Evolutionary conservation across 1,140 invertebrate genomes (phyloP), one percentile per base, ranked within the genome.

Genomic region (Microplitis mediator): DNA sequence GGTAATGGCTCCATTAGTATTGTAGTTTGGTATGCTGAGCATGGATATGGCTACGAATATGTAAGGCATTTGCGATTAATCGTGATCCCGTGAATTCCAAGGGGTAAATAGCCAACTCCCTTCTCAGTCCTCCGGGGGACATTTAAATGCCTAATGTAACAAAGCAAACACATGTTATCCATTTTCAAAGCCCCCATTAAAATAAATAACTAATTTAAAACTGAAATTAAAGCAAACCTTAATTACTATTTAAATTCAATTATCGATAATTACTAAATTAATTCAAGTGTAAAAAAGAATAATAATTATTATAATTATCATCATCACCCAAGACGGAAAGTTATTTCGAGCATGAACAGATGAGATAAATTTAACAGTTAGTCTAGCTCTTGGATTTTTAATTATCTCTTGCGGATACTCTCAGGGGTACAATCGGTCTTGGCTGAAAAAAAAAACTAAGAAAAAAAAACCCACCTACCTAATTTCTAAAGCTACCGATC

Each of bases 31-130:
- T 79, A 82, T 82, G 81, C 77, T 69, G 67, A 74, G 72, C 73
- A 73, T 75, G 72, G 73, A 69, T 76, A 77, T 52, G 71, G 66
- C 75, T 78, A 82, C 80, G 78, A 80, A 76, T 80, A 81, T 79
- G 80, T 81, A 80, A 83, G 81, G 79, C 76, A 83, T 83, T 78
- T 78, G 76, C 65, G 75, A 77, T 81, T 77, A 82, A 78, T 76
- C 76, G 69, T 72, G 75, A 78, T 80, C 69, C 16, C 9, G 69
- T 35, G 60, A 71, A 79, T 80, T 82, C 77, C 79, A 51, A 61
- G 34, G 69, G 61, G 60, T 62, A 35, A 54, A 62, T 39, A 16
- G 31, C 36, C 32, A 50, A 23, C 36, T 4, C n/a, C 50, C 11
- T 45, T 60, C 4, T 36, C n/a, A 23, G 50, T 64, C 23, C 58